Evolutionary conservation across 2,113 vertebrate genomes (phyloP), one percentile per base, ranked within the genome.

Genomic region (Daubentonia madagascariensis): DNA sequence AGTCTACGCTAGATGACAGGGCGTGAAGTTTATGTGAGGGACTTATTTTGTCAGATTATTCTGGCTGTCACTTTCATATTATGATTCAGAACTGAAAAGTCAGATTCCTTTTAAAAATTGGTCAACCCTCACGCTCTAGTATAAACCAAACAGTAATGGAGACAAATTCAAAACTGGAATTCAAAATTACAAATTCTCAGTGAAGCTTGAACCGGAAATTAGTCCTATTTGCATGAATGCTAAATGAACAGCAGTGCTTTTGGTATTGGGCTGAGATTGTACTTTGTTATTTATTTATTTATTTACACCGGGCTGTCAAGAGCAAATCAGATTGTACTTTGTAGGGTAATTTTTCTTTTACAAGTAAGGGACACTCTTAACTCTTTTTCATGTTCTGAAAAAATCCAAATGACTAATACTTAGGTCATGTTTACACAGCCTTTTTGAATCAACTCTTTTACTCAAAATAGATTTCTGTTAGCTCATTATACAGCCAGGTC

Each of bases 101-200:
- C 72, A 97, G 50, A 72, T 85, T 95, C 14, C 28, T 92, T 91
- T 67, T 50, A 72, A 93, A 95, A 96, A 68, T 67, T 13, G 5
- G 37, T 52, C 72, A 93, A 9, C 20, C 52, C 72, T 45, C 32
- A 5, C 28, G 9, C 32, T 92, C 11, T 17, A 35, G n/a, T 10
- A 37, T 25, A 23, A 92, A n/a, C 1, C 63, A 92, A 52, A 32
- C 28, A 48, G 25, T 6, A 72, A 67, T 54, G 43, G 43, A 89
- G 48, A 75, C 7, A 45, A 54, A n/a, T 35, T 81, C 13, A 40
- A 57, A 73, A 18, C 12, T 65, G 50, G 59, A 48, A 59, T 54
- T 37, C 61, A 25, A 37, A 72, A 68, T 78, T n/a, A 18, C n/a
- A 50, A 23, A 54, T 63, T 45, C 54, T 59, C 23, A 17, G 28